These are phyloP conservation scores for Malthinus flaveolus DNA, from an alignment of 2,888 invertebrate species.

Conservation along the genomic window DNA sequence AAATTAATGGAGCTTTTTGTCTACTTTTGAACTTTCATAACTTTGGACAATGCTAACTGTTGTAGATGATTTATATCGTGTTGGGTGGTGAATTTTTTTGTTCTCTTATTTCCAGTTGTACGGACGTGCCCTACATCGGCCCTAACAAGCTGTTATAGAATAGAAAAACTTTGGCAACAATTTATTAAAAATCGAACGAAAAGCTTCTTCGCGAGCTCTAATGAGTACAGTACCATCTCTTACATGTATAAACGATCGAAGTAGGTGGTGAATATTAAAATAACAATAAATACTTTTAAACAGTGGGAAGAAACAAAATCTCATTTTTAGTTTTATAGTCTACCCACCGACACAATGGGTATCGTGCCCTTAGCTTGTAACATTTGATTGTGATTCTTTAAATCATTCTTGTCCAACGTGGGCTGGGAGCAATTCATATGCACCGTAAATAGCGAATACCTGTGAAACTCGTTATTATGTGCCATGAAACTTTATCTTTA, in stretches of 20 bases:
- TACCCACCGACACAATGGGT: constrained; percentile 26
- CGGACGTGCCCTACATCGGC: no score
- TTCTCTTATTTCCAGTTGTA: no score
- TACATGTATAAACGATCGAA: neutral
- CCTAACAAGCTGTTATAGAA: no score
- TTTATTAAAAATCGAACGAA: no score
- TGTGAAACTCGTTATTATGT: constrained; percentile 15
- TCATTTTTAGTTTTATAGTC: constrained; percentile 10
- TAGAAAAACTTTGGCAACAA: no score
- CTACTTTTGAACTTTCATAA: no score
- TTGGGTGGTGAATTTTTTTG: no score
- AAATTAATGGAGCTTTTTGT: no score
- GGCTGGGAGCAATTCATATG: constrained; percentile 12
- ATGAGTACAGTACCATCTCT: neutral
- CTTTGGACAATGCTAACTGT: no score
- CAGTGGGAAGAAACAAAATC: constrained; percentile 6
- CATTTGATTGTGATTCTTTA: constrained; percentile 16
- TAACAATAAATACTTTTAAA: constrained; percentile 8
- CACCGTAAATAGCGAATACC: constrained; percentile 12
- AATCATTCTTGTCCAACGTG: constrained; percentile 13
- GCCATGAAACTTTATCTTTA: constrained; percentile 20
- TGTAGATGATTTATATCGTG: no score
- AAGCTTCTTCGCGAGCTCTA: neutral
- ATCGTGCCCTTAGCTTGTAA: constrained; percentile 28
- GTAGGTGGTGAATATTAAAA: constrained; percentile 14